A percentile compares a stretch with the other conserved stretches of the same genome.
Conservation (phyloP, 1,140 invertebrate genomes). For the Carposina sasakii region DNA sequence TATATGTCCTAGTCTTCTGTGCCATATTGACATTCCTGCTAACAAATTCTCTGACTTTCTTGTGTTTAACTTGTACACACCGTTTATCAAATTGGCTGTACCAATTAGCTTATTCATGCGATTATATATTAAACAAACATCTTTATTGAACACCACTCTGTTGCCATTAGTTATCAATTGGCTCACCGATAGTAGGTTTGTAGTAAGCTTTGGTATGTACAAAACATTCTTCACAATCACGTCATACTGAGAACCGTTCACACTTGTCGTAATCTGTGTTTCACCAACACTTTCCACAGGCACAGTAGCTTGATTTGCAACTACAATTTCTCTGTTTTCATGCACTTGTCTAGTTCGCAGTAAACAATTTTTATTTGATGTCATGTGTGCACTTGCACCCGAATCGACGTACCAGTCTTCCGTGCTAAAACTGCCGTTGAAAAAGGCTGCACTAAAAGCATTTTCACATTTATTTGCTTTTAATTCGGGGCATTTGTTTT, state of each 20-base stretch:
- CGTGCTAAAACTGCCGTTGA: background rate
- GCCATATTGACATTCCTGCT: conserved; percentile 11
- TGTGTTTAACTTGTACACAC: conserved; percentile 31
- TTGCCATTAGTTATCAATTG: conserved; percentile 31
- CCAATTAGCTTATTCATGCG: background rate
- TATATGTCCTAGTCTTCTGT: conserved; percentile 17
- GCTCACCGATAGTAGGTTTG: conserved; percentile 30
- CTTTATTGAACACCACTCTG: conserved; percentile 26
- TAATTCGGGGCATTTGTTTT: background rate
- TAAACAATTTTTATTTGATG: background rate
- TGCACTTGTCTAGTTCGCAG: too few relatives aligned
- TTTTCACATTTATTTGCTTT: background rate
- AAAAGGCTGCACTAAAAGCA: background rate
- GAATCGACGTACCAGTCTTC: conserved; percentile 6
- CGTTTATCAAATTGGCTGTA: conserved; percentile 21
- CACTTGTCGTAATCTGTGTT: conserved; percentile 2
- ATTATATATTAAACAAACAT: background rate
- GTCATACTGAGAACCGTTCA: conserved; percentile 4
- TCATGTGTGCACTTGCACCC: conserved; percentile 1
- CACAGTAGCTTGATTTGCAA: background rate
- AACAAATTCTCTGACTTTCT: conserved; percentile 19
- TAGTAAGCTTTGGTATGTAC: conserved; percentile 30
- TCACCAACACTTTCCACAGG: conserved; percentile 3
- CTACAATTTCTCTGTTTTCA: background rate
- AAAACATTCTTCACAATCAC: conserved; percentile 28